phyloP scores from a whole-genome alignment of 2,797 vertebrate species.

The Onychomys torridus region DNA sequence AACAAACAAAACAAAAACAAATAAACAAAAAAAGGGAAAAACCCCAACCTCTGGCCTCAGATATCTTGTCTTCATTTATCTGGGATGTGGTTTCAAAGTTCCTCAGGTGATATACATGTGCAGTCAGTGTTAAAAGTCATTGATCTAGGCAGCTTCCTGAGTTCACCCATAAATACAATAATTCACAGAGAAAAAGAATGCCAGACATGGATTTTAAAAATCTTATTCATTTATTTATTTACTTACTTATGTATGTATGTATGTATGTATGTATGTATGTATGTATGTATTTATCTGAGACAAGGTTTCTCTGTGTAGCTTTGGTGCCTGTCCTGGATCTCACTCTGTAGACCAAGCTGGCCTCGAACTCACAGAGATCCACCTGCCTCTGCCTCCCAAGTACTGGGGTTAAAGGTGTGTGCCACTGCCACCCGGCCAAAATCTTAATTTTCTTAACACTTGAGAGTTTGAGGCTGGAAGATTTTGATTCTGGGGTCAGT shows the following conservation, averaged over 20 bases:
- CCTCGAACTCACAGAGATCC: no score
- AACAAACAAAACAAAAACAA: neutral
- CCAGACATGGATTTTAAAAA: neutral
- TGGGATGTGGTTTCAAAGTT: neutral
- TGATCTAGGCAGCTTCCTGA: neutral
- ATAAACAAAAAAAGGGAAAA: neutral
- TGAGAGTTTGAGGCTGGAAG: neutral
- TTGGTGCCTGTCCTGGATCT: no score
- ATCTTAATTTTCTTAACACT: neutral
- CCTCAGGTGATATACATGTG: neutral
- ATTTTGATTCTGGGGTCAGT: neutral
- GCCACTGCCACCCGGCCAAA: neutral
- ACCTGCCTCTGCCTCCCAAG: no score
- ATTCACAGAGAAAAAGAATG: constrained; percentile 14
- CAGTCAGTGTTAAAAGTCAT: neutral
- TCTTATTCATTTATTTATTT: no score
- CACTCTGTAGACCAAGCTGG: no score
- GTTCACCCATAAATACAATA: neutral
- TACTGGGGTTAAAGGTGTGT: no score
- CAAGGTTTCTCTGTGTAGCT: no score
- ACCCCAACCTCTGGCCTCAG: neutral
- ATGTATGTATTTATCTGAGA: no score
- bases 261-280: no score
- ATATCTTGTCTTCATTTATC: neutral
- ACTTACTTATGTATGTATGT: no score